phyloP scores from a whole-genome alignment of 2,113 vertebrate genomes.

The Phalacrocorax brasilianus region DNA sequence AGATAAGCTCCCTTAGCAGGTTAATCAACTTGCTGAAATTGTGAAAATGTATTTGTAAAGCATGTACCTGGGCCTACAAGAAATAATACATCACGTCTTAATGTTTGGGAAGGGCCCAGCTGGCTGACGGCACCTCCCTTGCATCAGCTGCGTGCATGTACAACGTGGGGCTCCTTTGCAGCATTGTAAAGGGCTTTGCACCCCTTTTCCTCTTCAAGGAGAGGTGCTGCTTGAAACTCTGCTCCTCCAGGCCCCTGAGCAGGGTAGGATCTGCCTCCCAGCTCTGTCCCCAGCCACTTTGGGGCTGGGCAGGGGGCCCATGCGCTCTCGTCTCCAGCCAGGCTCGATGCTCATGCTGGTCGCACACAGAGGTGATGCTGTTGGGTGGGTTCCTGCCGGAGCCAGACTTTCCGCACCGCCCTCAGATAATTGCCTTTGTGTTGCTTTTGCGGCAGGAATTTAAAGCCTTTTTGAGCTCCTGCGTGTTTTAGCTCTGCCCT shows the following conservation, averaged over 20 bases:
- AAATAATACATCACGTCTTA: not conserved
- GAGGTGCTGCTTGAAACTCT: not conserved
- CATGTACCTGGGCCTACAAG: too few species aligned
- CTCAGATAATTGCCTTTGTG: not conserved
- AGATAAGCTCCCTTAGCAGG: not conserved
- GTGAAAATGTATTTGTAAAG: not conserved
- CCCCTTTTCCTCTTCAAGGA: not conserved
- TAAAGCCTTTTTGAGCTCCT: not conserved
- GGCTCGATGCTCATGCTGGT: not conserved
- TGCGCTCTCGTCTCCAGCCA: rapidly evolving
- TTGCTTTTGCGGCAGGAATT: not conserved
- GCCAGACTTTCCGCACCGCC: not conserved
- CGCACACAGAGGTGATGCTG: not conserved
- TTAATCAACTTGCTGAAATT: not conserved
- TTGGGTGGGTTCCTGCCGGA: not conserved
- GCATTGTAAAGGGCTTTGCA: not conserved
- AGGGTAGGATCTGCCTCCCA: not conserved
- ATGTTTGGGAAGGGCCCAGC: not conserved
- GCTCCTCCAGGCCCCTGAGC: not conserved
- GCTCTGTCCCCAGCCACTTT: not conserved
- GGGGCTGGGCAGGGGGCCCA: not conserved
- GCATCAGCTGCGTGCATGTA: rapidly evolving
- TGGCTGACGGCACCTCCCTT: not conserved
- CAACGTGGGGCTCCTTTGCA: not conserved
- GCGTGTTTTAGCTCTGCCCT: not conserved